Conservation (phyloP, 2,797 vertebrate genomes). For the Threskiornis aethiopicus region DNA sequence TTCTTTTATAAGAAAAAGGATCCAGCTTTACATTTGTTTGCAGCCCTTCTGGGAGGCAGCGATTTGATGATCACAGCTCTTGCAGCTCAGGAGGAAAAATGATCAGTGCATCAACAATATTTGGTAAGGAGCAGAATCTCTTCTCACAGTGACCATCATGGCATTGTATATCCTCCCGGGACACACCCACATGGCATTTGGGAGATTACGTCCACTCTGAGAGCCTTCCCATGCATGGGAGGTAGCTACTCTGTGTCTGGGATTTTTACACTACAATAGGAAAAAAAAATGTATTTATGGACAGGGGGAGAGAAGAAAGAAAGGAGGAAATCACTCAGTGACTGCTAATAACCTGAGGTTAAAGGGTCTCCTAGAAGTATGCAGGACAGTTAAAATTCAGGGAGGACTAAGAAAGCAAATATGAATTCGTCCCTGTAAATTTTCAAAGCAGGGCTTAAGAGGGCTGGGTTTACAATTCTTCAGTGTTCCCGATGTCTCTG, state of each 20-base stretch:
- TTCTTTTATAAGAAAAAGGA: not conserved
- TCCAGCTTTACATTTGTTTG: not conserved
- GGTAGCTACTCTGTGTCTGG: not conserved
- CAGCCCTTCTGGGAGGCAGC: not conserved
- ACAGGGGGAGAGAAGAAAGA: not conserved
- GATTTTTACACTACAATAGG: not conserved
- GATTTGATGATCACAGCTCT: not conserved
- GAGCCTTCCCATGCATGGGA: not conserved
- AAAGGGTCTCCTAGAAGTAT: not conserved
- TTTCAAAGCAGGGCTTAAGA: not conserved
- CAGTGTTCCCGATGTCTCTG: not conserved
- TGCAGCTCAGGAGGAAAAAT: not conserved
- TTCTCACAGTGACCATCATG: not conserved
- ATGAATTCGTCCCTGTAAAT: not conserved
- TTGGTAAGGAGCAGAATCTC: rapidly evolving
- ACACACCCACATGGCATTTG: not conserved
- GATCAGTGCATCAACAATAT: rapidly evolving
- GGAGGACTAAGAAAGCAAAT: not conserved
- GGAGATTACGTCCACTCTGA: not conserved
- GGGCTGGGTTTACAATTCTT: not conserved
- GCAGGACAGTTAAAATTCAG: not conserved
- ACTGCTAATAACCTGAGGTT: not conserved
- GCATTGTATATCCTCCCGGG: rapidly evolving
- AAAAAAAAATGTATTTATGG: not conserved
- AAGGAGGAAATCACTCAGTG: not conserved